Evolutionary conservation across 1,140 invertebrate species (phyloP).

Genomic region (Gonatopus flavifemur): DNA sequence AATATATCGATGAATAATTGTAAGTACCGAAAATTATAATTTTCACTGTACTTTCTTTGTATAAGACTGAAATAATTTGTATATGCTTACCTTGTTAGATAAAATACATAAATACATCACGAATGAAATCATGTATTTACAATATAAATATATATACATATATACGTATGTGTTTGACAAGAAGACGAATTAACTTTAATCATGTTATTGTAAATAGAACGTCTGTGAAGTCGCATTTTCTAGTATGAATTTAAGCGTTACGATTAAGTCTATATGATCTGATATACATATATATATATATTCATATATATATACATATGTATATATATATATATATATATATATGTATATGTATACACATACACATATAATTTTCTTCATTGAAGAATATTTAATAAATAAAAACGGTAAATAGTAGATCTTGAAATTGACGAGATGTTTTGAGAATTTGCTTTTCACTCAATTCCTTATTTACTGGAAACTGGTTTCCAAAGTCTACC

Average conservation of each 20-base stretch:
- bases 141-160: neutral
- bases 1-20: slow-evolving; percentile 32
- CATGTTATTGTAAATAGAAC: slow-evolving; percentile 35
- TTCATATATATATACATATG: slow-evolving; percentile 24
- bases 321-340: slow-evolving; percentile 14
- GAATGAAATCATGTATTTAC: slow-evolving; percentile 16
- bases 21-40: slow-evolving; percentile 33
- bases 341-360: slow-evolving; percentile 11
- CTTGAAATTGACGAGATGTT: slow-evolving; percentile 22
- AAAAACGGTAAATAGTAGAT: slow-evolving; percentile 23
- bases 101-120: too few species aligned
- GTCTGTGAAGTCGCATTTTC: slow-evolving; percentile 30
- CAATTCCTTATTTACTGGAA: slow-evolving; percentile 27
- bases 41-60: slow-evolving; percentile 37
- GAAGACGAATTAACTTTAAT: slow-evolving; percentile 28
- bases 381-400: slow-evolving; percentile 26
- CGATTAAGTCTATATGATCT: slow-evolving; percentile 28
- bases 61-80: slow-evolving; percentile 40
- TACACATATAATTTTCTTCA: too few species aligned
- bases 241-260: slow-evolving; percentile 31
- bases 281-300: slow-evolving; percentile 29
- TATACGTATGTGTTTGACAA: slow-evolving; percentile 26
- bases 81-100: slow-evolving; percentile 34
- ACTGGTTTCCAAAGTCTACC: too few species aligned
- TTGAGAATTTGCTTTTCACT: slow-evolving; percentile 28